These are phyloP conservation scores for Eristalis tenax DNA, from an alignment of 2,888 invertebrate genomes.

Conservation along the genomic window DNA sequence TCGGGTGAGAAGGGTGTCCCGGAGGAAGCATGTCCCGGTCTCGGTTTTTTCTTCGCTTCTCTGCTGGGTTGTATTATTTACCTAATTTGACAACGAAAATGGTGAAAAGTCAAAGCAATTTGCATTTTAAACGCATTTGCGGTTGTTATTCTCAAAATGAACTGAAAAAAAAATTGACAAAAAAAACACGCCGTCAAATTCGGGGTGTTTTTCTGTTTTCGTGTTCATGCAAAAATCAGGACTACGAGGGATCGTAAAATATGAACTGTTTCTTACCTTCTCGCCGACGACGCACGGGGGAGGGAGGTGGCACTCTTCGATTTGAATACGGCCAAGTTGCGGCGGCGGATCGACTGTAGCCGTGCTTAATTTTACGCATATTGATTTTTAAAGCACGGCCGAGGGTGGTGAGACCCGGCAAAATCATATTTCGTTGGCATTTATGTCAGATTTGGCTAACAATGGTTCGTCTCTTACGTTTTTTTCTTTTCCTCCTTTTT, in stretches of 20 bases:
- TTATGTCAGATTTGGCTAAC: slow-evolving; percentile 43
- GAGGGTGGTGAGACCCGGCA: not conserved
- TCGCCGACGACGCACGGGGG: not conserved
- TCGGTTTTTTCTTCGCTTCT: not conserved
- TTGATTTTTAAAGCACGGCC: slow-evolving; percentile 60
- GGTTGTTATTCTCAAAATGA: slow-evolving; percentile 49
- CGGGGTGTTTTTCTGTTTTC: slow-evolving; percentile 24
- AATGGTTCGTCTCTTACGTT: slow-evolving; percentile 20
- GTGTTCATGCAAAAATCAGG: slow-evolving; percentile 64
- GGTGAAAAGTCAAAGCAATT: slow-evolving; percentile 71
- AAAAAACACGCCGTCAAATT: not conserved
- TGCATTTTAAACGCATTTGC: slow-evolving; percentile 72
- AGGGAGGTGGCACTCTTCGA: slow-evolving; percentile 19
- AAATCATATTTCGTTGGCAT: slow-evolving; percentile 59
- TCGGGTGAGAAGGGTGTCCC: slow-evolving; percentile 26
- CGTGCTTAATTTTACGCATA: slow-evolving; percentile 71
- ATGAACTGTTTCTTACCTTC: not conserved
- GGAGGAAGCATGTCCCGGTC: slow-evolving; percentile 46
- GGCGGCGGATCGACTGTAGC: not conserved
- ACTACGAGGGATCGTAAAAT: slow-evolving; percentile 33
- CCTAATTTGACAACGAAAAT: slow-evolving; percentile 70
- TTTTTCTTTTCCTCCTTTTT: slow-evolving; percentile 23
- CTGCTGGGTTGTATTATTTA: slow-evolving; percentile 57
- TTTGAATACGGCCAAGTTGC: slow-evolving; percentile 11
- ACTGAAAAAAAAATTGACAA: not conserved